Percentiles rank a stretch among this genome's conserved stretches.
These are phyloP conservation scores for Ciconia boyciana DNA, from an alignment of 2,113 vertebrate species.

Conservation along the genomic window DNA sequence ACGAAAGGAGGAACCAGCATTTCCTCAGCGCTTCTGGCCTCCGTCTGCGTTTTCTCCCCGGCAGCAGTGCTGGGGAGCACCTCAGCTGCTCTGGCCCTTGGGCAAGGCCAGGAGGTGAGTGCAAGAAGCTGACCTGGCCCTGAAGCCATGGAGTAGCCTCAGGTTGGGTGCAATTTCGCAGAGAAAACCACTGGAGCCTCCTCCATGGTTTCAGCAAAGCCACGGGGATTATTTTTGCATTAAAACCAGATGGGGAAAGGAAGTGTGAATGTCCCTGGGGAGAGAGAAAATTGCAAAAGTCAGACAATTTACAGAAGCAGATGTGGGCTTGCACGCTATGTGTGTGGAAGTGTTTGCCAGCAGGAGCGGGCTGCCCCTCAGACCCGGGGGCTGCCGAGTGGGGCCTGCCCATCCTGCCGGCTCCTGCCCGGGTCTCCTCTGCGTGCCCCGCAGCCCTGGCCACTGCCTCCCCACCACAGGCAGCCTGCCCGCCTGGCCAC, in stretches of 20 bases:
- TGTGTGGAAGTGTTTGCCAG: accelerated
- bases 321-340: not conserved
- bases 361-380: not conserved
- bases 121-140: not conserved
- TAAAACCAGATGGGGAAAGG: not conserved
- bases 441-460: not conserved
- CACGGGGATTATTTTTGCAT: not conserved
- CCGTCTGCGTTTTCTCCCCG: accelerated
- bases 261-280: not conserved
- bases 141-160: not conserved
- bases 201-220: not conserved
- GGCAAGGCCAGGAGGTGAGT: not conserved
- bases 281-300: not conserved
- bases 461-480: accelerated
- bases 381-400: accelerated
- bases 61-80: accelerated
- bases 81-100: not conserved
- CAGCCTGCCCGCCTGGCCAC: not conserved
- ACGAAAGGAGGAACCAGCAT: not conserved
- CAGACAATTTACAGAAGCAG: not conserved
- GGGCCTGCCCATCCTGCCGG: accelerated
- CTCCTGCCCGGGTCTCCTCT: no score
- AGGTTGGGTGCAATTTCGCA: accelerated
- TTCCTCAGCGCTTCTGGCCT: not conserved
- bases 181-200: not conserved